phyloP scores from a whole-genome alignment of 2,888 invertebrate species.

The Adineta ricciae region DNA sequence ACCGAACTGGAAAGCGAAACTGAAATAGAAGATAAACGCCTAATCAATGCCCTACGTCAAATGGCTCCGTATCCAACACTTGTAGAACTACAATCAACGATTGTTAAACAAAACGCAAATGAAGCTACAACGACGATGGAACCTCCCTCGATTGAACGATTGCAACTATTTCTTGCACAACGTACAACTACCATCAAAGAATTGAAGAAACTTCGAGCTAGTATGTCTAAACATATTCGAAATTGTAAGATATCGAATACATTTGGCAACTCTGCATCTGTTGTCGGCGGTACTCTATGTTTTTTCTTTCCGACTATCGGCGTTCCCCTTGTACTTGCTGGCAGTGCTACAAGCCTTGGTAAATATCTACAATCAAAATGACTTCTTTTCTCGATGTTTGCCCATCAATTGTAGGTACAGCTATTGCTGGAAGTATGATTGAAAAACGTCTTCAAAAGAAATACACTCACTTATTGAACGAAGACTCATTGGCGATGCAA shows the following conservation, averaged over 20 bases:
- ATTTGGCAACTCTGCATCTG: not conserved
- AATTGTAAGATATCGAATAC: constrained; percentile 2
- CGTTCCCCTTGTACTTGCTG: not conserved
- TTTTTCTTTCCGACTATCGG: not conserved
- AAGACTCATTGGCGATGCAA: not conserved
- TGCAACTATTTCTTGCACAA: not conserved
- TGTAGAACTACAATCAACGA: no score
- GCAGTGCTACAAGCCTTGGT: no score
- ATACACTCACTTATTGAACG: not conserved
- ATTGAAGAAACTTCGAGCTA: not conserved
- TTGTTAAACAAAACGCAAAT: no score
- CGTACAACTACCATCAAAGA: not conserved
- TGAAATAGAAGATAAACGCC: no score
- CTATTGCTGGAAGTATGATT: not conserved
- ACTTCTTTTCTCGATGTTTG: no score
- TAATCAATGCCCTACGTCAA: no score
- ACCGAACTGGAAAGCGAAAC: no score
- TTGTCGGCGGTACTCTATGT: not conserved
- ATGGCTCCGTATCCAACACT: no score
- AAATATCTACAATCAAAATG: no score
- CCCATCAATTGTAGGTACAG: not conserved
- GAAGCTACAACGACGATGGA: no score
- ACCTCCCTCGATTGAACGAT: not conserved
- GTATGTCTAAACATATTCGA: not conserved
- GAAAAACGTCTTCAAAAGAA: not conserved